phyloP scores from a whole-genome alignment of 2,888 invertebrate genomes.

The Gandaritis pyraliata region DNA sequence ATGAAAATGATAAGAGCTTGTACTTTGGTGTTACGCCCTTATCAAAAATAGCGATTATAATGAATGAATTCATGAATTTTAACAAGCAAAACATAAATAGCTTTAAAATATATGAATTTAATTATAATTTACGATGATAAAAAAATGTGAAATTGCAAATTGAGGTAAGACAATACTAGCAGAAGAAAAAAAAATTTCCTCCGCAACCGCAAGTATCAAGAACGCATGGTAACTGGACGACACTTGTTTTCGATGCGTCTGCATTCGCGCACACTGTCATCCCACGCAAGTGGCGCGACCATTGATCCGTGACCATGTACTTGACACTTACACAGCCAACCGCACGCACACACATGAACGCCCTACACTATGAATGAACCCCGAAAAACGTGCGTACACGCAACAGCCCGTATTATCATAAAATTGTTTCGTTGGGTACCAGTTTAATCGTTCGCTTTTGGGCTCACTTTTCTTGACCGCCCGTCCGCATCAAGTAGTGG shows the following conservation, averaged over 20 bases:
- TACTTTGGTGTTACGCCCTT: conserved; percentile 4
- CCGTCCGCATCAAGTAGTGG: conserved; percentile 63
- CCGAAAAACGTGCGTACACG: conserved; percentile 64
- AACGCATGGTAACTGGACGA: conserved; percentile 13
- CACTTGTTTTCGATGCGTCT: conserved; percentile 31
- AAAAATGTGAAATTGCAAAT: no score
- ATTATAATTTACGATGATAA: no score
- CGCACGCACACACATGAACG: conserved; percentile 39
- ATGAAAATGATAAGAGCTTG: conserved; percentile 29
- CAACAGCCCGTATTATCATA: conserved; percentile 68
- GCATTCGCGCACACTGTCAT: conserved; percentile 38
- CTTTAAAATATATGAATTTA: no score
- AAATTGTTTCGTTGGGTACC: conserved; percentile 71
- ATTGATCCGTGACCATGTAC: conserved; percentile 52
- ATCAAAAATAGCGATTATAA: conserved; percentile 10
- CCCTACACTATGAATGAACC: conserved; percentile 59
- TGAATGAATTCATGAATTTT: not conserved
- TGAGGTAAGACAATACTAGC: not conserved
- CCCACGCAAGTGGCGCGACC: conserved; percentile 49
- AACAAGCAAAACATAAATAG: not conserved
- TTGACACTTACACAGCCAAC: conserved; percentile 38
- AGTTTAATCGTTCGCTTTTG: conserved; percentile 75
- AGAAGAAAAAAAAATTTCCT: conserved; percentile 3
- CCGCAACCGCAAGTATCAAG: conserved; percentile 26
- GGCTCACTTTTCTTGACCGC: conserved; percentile 76